Evolutionary conservation across 1,140 invertebrate species (phyloP).

Genomic region (Trypoxylus dichotomus): DNA sequence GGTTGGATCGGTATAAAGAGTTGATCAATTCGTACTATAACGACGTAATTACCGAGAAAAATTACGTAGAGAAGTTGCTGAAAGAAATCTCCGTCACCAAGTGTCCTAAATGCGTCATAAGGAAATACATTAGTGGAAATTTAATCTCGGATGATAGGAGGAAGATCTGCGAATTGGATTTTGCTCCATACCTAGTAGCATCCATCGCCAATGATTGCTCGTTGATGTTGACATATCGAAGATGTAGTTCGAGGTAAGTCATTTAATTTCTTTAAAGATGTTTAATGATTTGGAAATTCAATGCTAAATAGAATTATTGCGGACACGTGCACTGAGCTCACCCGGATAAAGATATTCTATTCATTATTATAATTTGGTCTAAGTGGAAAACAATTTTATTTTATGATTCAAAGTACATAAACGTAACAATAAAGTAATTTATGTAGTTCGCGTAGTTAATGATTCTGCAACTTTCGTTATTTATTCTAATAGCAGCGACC

Average conservation of each 20-base stretch:
- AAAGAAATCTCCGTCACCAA: constrained; percentile 32
- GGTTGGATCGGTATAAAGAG: constrained; percentile 43
- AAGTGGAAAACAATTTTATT: no score
- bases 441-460: no score
- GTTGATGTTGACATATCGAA: constrained; percentile 47
- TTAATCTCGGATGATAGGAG: constrained; percentile 28
- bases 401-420: no score
- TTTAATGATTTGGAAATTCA: no score
- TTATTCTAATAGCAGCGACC: no score
- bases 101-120: constrained; percentile 24
- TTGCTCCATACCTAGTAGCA: constrained; percentile 46
- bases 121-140: constrained; percentile 13
- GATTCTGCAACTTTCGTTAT: no score
- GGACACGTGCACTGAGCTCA: no score
- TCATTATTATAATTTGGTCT: no score
- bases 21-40: constrained; percentile 31
- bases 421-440: no score
- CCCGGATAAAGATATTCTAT: no score
- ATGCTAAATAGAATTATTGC: no score
- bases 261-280: not conserved
- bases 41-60: constrained; percentile 34
- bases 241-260: constrained; percentile 30
- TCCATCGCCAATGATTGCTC: constrained; percentile 49
- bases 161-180: constrained; percentile 37
- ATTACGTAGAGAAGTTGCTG: constrained; percentile 42